phyloP scores from a whole-genome alignment of 1,140 invertebrate genomes.

The Chironomus striatipennis region DNA sequence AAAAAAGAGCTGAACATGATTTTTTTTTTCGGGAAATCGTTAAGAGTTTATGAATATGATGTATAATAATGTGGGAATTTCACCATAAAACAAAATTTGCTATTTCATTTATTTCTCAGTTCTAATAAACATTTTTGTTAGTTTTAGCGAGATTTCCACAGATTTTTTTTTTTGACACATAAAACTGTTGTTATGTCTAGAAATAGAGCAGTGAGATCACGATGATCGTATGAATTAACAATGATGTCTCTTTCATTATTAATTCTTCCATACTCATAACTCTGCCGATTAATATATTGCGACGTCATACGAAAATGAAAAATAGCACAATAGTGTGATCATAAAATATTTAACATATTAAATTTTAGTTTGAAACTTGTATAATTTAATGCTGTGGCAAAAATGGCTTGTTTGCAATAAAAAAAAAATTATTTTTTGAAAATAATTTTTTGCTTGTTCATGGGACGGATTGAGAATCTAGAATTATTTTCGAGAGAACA shows the following conservation, averaged over 20 bases:
- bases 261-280: too few relatives aligned
- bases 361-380: background rate
- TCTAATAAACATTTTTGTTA: too few relatives aligned
- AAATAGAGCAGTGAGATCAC: background rate
- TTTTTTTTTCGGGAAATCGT: background rate
- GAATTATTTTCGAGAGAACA: too few relatives aligned
- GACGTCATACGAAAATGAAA: background rate
- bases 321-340: background rate
- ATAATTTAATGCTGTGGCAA: background rate
- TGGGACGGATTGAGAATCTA: too few relatives aligned
- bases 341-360: background rate
- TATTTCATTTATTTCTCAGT: too few relatives aligned
- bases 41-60: background rate
- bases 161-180: too few relatives aligned
- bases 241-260: background rate
- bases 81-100: too few relatives aligned
- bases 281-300: background rate
- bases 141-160: too few relatives aligned
- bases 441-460: background rate
- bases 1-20: background rate
- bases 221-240: background rate
- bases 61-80: too few relatives aligned
- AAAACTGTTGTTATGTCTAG: background rate
- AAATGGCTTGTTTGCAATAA: background rate
- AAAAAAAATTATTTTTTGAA: background rate